Conservation (phyloP, 2,888 invertebrate species). For the Chromoteleia sp. region DNA sequence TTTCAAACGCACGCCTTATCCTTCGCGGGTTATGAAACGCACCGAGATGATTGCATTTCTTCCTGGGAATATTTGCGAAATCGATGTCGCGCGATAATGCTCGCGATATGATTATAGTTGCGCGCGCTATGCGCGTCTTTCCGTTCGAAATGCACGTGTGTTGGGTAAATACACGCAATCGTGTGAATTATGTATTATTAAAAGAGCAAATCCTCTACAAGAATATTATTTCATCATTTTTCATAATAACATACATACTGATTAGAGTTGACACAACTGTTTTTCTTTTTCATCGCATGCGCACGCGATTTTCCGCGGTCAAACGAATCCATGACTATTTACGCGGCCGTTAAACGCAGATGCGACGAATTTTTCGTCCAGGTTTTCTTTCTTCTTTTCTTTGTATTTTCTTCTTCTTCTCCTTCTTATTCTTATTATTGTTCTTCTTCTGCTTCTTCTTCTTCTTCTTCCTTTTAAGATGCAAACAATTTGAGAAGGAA, state of each 20-base stretch:
- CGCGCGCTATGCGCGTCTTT: conserved; percentile 74
- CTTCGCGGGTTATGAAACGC: conserved; percentile 61
- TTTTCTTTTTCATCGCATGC: conserved; percentile 55
- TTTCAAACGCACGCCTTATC: conserved; percentile 42
- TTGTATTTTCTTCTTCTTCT: no score
- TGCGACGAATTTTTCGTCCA: no score
- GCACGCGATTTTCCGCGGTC: conserved; percentile 9
- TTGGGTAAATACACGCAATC: conserved; percentile 71
- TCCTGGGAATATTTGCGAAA: conserved; percentile 82
- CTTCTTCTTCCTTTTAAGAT: no score
- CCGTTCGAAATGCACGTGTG: conserved; percentile 72
- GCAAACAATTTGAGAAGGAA: no score
- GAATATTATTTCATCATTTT: conserved; percentile 66
- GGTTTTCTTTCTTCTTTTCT: no score
- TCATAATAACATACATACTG: conserved; percentile 48
- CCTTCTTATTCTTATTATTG: no score
- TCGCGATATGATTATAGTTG: conserved; percentile 79
- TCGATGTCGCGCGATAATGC: conserved; percentile 81
- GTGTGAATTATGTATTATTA: conserved; percentile 73
- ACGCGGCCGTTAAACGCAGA: neutral
- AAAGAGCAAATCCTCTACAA: conserved; percentile 46
- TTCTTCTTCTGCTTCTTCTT: no score
- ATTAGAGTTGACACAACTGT: conserved; percentile 52
- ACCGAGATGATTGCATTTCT: conserved; percentile 72
- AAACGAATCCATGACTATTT: neutral